A percentile compares a stretch with the other conserved stretches of the same genome.
Evolutionary conservation across 2,113 vertebrate species (phyloP).

Genomic region (Danio rerio): DNA sequence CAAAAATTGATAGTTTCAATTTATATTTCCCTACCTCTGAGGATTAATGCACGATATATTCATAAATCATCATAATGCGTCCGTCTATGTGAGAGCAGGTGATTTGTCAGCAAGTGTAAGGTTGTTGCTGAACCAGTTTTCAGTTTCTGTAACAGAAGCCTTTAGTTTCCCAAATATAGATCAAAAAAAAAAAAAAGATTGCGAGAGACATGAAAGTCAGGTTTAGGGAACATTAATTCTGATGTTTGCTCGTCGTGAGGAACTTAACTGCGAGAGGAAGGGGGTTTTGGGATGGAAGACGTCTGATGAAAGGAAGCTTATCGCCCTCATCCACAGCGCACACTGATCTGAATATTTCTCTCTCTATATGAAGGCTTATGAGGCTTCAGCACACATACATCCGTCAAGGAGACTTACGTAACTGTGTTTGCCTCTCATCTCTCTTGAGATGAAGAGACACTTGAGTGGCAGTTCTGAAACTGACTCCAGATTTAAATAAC

Average conservation of each 20-base stretch:
- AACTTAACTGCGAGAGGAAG: not conserved
- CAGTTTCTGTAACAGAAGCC: conserved; percentile 11
- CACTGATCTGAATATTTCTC: conserved; percentile 28
- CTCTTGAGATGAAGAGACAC: conserved; percentile 23
- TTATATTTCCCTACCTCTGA: not conserved
- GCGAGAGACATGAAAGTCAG: not conserved
- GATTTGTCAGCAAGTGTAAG: not conserved
- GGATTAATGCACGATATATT: not conserved
- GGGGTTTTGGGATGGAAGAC: not conserved
- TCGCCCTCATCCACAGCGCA: conserved; percentile 10
- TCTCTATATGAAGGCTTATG: conserved; percentile 27
- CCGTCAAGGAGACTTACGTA: conserved; percentile 3
- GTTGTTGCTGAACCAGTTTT: not conserved
- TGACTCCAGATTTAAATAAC: not conserved
- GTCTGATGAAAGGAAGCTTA: conserved; percentile 12
- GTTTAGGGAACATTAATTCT: conserved; percentile 14
- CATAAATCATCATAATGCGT: conserved; percentile 21
- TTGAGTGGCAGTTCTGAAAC: conserved; percentile 19
- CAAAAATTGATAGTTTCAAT: conserved; percentile 3
- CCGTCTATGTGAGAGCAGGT: not conserved
- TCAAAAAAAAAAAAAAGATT: not conserved
- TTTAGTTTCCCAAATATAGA: conserved; percentile 22
- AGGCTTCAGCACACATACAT: conserved; percentile 31
- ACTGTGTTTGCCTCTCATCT: conserved; percentile 31
- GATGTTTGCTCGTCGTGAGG: not conserved